Evolutionary conservation across 1,140 invertebrate genomes (phyloP), one percentile per base, ranked within the genome.

Genomic region (Drosophila pandora): DNA sequence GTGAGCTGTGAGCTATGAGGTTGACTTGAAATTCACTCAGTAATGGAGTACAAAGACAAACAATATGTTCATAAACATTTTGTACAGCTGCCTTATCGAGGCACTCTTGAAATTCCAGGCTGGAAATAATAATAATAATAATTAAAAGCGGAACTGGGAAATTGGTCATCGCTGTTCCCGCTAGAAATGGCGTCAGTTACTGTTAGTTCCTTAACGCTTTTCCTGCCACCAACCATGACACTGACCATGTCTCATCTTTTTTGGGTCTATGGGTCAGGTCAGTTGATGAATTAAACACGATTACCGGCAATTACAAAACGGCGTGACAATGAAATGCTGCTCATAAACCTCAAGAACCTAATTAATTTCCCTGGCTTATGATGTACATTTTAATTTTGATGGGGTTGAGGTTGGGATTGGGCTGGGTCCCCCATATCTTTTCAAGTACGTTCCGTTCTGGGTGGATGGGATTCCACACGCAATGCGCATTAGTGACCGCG

Each of bases 231-330:
- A 28, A 6, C 3, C 8, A n/a, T n/a, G 2, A 2, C 37, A 3
- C 37, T n/a, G 37, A n/a, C 39, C 39, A 43, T 43, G 13, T 13
- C 9, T 43, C 13, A 1, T 17, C 1, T 28, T 34, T 10, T 73
- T 49, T 85, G 64, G 81, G 64, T 81, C 81, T 81, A 30, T 87
- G 81, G 81, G 81, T 85, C 82, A 85, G 39, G 81, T 85, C 78
- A 87, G 39, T 60, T 87, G 74, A 82, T 87, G 56, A 85, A 84
- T 87, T 63, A 81, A 54, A 21, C 65, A 47, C 64, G 78, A 82
- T 85, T 85, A 80, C 57, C 52, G 50, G 30, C 81, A 76, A 84
- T 84, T 85, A 85, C 74, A 77, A 70, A 61, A 28, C 45, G 64
- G 73, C 68, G 74, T 80, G 82, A 81, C 82, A 85, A 75, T 77